Percentiles rank a stretch among this genome's conserved stretches.
Evolutionary conservation across 2,113 vertebrate species (phyloP).

Genomic region (Microcebus murinus): DNA sequence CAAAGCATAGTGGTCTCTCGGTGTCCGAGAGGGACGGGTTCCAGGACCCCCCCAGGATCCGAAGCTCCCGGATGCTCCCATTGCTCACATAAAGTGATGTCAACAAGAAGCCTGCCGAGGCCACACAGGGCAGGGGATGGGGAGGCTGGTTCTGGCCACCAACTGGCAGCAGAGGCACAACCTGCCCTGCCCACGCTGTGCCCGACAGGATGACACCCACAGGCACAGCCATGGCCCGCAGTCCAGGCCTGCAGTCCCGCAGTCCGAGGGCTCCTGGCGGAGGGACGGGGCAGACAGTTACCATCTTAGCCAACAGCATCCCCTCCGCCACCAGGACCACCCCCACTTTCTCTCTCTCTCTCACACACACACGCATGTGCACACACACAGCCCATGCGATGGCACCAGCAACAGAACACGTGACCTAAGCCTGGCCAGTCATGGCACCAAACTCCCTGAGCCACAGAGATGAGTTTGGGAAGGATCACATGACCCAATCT

Average conservation of each 20-base stretch:
- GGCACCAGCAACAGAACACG: background rate
- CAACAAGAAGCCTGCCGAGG: background rate
- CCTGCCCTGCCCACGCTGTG: background rate
- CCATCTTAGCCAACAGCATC: background rate
- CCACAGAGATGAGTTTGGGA: background rate
- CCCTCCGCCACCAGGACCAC: no score
- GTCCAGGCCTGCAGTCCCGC: background rate
- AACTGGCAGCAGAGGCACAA: background rate
- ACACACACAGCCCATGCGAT: background rate
- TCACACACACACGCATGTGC: background rate
- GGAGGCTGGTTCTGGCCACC: background rate
- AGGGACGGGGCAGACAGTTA: background rate
- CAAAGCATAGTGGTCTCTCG: background rate
- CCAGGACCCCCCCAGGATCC: background rate
- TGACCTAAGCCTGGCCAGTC: background rate
- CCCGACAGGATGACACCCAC: background rate
- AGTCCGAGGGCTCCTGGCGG: background rate
- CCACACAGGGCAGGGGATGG: no score
- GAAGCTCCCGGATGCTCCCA: background rate
- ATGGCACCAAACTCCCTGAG: background rate
- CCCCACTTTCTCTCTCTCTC: background rate
- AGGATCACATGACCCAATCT: background rate
- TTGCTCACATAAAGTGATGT: background rate
- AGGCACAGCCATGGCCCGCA: background rate
- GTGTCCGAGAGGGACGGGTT: background rate